Conservation (phyloP, 1,140 invertebrate species). For the Neodiprion virginianus region DNA sequence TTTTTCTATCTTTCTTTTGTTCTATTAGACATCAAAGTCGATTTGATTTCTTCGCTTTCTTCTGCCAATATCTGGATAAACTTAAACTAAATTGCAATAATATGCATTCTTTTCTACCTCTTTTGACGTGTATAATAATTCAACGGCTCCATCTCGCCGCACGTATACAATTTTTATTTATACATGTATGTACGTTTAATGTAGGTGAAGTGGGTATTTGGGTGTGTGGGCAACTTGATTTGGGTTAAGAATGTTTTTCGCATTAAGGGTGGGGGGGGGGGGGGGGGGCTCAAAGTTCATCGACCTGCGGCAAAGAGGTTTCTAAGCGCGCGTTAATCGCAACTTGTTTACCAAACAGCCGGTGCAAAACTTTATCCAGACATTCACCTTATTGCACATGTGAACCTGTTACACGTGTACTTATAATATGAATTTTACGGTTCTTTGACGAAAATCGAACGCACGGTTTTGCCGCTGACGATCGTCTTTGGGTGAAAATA, state of each 20-base stretch:
- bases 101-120: no score
- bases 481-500: not conserved
- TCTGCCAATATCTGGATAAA: no score
- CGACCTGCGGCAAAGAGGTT: not conserved
- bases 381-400: not conserved
- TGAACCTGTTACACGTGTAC: no score
- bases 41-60: no score
- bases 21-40: no score
- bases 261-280: not conserved
- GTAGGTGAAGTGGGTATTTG: not conserved
- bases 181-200: not conserved
- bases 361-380: not conserved
- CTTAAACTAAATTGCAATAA: no score
- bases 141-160: not conserved
- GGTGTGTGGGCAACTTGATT: not conserved
- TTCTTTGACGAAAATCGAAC: not conserved
- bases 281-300: not conserved
- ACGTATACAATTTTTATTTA: not conserved
- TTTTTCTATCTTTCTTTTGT: no score
- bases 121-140: not conserved
- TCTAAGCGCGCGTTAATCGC: not conserved
- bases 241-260: constrained; percentile 4
- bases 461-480: not conserved
- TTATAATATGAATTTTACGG: not conserved
- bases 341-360: constrained; percentile 1